A percentile compares a stretch with the other conserved stretches of the same genome.
These are phyloP conservation scores for Embiotoca jacksoni DNA, from an alignment of 2,113 vertebrate genomes.

Conservation along the genomic window DNA sequence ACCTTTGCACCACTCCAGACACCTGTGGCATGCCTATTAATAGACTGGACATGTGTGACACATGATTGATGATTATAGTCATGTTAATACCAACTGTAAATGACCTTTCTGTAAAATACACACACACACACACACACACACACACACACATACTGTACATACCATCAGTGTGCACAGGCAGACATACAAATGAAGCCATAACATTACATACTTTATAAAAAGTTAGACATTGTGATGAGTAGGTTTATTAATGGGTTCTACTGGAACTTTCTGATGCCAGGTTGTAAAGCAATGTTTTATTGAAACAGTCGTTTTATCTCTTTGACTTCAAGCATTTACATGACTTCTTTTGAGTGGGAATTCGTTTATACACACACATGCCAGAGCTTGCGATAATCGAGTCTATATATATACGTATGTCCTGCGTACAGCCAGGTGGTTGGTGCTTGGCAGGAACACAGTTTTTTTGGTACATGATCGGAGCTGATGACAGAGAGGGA, in stretches of 20 bases:
- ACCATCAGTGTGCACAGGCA: neutral
- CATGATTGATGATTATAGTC: conserved; percentile 55
- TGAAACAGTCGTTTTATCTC: neutral
- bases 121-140: neutral
- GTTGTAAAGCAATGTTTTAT: neutral
- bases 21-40: conserved; percentile 70
- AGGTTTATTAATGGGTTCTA: neutral
- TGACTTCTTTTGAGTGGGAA: conserved; percentile 14
- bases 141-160: neutral
- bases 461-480: conserved; percentile 18
- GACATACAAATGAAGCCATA: neutral
- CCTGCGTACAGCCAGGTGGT: conserved; percentile 35
- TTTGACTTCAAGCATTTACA: conserved; percentile 21
- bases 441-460: conserved; percentile 26
- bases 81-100: conserved; percentile 58
- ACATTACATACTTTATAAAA: neutral
- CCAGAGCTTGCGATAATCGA: conserved; percentile 29
- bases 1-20: conserved; percentile 52
- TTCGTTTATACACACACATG: conserved; percentile 36
- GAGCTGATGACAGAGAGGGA: conserved; percentile 56
- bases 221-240: neutral
- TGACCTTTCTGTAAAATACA: neutral
- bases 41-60: conserved; percentile 55
- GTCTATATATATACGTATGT: conserved; percentile 43
- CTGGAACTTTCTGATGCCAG: neutral